phyloP scores from a whole-genome alignment of 2,113 vertebrate genomes.

The Epinephelus moara region DNA sequence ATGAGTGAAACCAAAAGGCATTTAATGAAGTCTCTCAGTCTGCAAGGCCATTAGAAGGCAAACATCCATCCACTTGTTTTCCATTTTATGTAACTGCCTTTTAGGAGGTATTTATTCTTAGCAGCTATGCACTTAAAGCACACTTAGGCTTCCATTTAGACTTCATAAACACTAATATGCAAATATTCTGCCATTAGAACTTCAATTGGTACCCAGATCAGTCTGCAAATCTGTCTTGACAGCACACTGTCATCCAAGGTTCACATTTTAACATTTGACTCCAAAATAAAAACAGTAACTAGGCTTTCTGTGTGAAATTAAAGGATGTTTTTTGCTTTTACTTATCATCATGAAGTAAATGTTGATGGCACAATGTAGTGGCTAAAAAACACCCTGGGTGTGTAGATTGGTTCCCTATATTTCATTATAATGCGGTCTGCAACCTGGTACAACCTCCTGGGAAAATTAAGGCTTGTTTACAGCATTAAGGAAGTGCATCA shows the following conservation, averaged over 20 bases:
- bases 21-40: constrained; percentile 41
- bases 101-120: constrained; percentile 28
- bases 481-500: too few relatives aligned
- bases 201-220: neutral
- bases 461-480: too few relatives aligned
- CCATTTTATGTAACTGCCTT: constrained; percentile 31
- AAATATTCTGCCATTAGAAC: constrained; percentile 4
- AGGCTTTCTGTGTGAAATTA: neutral
- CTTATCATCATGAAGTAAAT: too few relatives aligned
- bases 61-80: constrained; percentile 44
- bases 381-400: too few relatives aligned
- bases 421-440: too few relatives aligned
- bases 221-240: neutral
- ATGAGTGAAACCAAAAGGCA: constrained; percentile 30
- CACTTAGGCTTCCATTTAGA: constrained; percentile 41
- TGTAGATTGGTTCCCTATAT: too few relatives aligned
- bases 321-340: neutral
- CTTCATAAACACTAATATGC: constrained; percentile 5
- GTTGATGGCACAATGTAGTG: too few relatives aligned
- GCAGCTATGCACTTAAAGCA: constrained; percentile 28
- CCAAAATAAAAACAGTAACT: neutral
- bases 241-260: neutral
- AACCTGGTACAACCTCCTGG: too few relatives aligned
- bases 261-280: constrained; percentile 8
- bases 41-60: constrained; percentile 48